phyloP scores from a whole-genome alignment of 2,888 invertebrate species.

The Macrosoma leucophasiata region DNA sequence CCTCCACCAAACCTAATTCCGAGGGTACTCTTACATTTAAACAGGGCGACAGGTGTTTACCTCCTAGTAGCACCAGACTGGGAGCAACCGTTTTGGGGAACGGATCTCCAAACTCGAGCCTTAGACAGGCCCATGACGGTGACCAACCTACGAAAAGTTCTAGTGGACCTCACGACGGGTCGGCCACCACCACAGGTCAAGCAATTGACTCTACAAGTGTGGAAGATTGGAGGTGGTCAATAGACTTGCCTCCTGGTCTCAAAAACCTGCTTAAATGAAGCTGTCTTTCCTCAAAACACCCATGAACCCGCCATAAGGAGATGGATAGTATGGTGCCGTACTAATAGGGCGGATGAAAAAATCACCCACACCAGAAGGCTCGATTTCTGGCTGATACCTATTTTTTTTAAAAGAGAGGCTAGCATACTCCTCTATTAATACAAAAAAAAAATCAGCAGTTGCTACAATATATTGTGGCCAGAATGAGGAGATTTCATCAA shows the following conservation, averaged over 20 bases:
- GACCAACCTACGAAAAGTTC: slow-evolving; percentile 7
- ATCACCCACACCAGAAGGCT: slow-evolving; percentile 6
- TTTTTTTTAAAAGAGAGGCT: slow-evolving; percentile 9
- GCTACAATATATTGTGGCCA: slow-evolving; percentile 13
- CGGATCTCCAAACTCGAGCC: slow-evolving; percentile 9
- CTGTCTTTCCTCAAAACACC: slow-evolving; percentile 10
- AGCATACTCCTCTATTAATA: slow-evolving; percentile 12
- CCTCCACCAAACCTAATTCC: slow-evolving; percentile 17
- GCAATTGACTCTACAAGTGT: slow-evolving; percentile 11
- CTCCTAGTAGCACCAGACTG: slow-evolving; percentile 9
- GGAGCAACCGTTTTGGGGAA: slow-evolving; percentile 15
- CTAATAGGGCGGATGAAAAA: slow-evolving; percentile 4
- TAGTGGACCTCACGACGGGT: slow-evolving; percentile 18
- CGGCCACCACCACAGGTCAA: slow-evolving; percentile 12
- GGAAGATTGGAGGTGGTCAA: slow-evolving; percentile 23
- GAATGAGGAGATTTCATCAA: background rate
- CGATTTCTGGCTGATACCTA: slow-evolving; percentile 11
- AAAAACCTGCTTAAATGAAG: slow-evolving; percentile 13
- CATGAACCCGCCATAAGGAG: slow-evolving; percentile 9
- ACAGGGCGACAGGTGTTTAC: slow-evolving; percentile 13
- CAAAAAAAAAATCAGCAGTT: slow-evolving; percentile 22
- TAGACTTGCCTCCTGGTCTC: slow-evolving; percentile 7
- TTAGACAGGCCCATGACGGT: slow-evolving; percentile 10
- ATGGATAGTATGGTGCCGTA: slow-evolving; percentile 12
- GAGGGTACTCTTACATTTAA: slow-evolving; percentile 15